These are phyloP conservation scores for Drepanosiphum platanoidis DNA, from an alignment of 2,888 invertebrate species.

Conservation along the genomic window DNA sequence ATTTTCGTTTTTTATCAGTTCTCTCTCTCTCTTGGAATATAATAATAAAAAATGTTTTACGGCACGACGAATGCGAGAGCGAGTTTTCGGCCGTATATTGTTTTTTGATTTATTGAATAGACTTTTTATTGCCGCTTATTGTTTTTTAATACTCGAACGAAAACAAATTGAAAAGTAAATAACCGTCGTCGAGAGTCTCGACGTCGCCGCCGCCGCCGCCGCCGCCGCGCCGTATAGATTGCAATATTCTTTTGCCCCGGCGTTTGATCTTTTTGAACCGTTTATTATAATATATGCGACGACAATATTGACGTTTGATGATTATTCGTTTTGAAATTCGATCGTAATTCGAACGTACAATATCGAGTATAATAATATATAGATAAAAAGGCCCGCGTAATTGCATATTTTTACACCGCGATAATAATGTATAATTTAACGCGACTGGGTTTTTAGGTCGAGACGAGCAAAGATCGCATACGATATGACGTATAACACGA, in stretches of 20 bases:
- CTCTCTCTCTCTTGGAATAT: background rate
- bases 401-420: background rate
- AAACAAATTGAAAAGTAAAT: slow-evolving; percentile 37
- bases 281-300: background rate
- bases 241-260: background rate
- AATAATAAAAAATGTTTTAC: too few species aligned
- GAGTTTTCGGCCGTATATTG: background rate
- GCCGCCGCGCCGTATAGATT: background rate
- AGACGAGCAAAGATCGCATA: too few species aligned
- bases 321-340: background rate
- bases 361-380: background rate
- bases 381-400: background rate
- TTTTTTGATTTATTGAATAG: slow-evolving; percentile 53
- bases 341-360: background rate
- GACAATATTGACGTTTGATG: slow-evolving; percentile 21
- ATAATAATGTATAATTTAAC: background rate
- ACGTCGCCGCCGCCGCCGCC: too few species aligned
- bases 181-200: slow-evolving; percentile 9
- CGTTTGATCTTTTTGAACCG: slow-evolving; percentile 21
- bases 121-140: slow-evolving; percentile 34
- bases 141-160: slow-evolving; percentile 44
- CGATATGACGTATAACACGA: too few species aligned
- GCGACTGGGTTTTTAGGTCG: background rate
- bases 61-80: background rate
- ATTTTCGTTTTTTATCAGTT: background rate